Conservation (phyloP, 1,140 invertebrate genomes). For the Lepidostoma basale region DNA sequence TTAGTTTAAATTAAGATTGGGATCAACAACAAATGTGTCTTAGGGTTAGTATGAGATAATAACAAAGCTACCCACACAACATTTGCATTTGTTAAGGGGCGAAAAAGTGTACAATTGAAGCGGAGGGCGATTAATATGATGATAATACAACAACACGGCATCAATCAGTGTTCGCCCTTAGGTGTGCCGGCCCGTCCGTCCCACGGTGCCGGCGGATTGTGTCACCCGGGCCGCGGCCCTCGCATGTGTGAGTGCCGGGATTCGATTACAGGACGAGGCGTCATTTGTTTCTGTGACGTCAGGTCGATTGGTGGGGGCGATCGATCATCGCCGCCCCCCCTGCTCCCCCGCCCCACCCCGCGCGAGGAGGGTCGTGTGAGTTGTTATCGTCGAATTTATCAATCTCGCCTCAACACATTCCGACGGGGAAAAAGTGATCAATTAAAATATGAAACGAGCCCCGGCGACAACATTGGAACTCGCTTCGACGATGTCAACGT, state of each 20-base stretch:
- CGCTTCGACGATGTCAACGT: no score
- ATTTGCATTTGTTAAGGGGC: no score
- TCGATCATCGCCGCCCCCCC: constrained; percentile 31
- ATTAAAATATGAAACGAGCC: constrained; percentile 17
- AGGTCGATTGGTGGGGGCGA: constrained; percentile 21
- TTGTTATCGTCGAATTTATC: constrained; percentile 36
- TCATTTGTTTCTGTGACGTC: constrained; percentile 44
- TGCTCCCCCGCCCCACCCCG: neutral
- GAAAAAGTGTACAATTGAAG: no score
- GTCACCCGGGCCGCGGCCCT: neutral
- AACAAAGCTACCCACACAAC: no score
- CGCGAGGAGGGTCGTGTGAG: constrained; percentile 19
- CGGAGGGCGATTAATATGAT: neutral
- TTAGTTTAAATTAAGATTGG: no score
- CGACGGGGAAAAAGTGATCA: constrained; percentile 26
- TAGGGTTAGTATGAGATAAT: no score
- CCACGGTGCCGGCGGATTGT: neutral
- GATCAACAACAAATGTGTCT: no score
- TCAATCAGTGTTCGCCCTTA: neutral
- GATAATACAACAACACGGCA: neutral
- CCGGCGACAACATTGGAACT: neutral
- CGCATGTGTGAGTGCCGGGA: neutral
- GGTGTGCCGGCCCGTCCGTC: neutral
- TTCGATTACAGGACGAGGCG: constrained; percentile 42
- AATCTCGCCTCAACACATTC: constrained; percentile 38